phyloP scores from a whole-genome alignment of 1,140 invertebrate genomes.

The Cyrtorhinus lividipennis region DNA sequence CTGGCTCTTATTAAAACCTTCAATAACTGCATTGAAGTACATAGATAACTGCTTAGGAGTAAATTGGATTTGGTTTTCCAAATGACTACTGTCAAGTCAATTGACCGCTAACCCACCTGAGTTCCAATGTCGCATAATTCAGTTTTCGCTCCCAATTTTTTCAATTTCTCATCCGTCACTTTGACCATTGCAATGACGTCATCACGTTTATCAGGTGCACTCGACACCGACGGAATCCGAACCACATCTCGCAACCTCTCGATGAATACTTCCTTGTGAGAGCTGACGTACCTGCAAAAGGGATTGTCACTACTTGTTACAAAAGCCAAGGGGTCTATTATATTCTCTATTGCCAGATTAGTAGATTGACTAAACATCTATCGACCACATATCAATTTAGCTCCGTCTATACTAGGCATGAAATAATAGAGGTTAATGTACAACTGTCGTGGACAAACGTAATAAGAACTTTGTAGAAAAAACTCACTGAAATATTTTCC shows the following conservation, averaged over 20 bases:
- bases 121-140: slow-evolving; percentile 68
- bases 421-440: too few relatives aligned
- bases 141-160: slow-evolving; percentile 56
- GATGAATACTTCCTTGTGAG: slow-evolving; percentile 63
- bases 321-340: too few relatives aligned
- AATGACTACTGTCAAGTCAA: too few relatives aligned
- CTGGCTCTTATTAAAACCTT: too few relatives aligned
- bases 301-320: background rate
- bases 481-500: slow-evolving; percentile 1
- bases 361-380: too few relatives aligned
- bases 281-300: slow-evolving; percentile 54
- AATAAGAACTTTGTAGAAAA: background rate
- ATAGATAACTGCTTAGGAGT: too few relatives aligned
- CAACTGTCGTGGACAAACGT: background rate
- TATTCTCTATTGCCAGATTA: too few relatives aligned
- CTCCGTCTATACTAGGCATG: too few relatives aligned
- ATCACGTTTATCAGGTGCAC: slow-evolving; percentile 60
- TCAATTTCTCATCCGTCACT: slow-evolving; percentile 59
- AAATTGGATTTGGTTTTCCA: too few relatives aligned
- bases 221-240: slow-evolving; percentile 90
- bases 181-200: slow-evolving; percentile 65
- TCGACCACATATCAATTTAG: too few relatives aligned
- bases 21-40: too few relatives aligned
- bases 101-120: too few relatives aligned
- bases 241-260: slow-evolving; percentile 69